Evolutionary conservation across 2,888 invertebrate species (phyloP).

Genomic region (Leistus spinibarbis): DNA sequence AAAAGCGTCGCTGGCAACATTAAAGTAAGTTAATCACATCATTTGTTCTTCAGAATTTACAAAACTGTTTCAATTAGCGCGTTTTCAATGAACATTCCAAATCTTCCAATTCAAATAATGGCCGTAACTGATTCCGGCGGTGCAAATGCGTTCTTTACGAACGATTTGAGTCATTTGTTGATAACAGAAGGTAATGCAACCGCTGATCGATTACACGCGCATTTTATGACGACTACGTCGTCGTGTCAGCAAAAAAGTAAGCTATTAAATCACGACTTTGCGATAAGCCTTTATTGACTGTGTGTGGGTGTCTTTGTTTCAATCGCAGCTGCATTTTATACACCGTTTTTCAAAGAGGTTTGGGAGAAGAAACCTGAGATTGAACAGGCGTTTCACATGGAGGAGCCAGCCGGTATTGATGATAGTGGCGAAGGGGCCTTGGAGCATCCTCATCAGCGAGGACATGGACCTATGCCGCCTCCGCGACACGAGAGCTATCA

Average conservation of each 20-base stretch:
- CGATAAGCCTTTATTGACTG: conserved; percentile 6
- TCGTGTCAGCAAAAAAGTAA: conserved; percentile 86
- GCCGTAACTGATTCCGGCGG: conserved; percentile 91
- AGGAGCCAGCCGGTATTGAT: conserved; percentile 66
- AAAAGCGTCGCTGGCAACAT: conserved; percentile 90
- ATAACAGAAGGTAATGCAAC: conserved; percentile 93
- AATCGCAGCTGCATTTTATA: conserved; percentile 85
- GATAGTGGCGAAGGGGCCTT: conserved; percentile 74
- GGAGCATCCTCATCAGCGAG: conserved; percentile 72
- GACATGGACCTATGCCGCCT: conserved; percentile 64
- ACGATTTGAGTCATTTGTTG: conserved; percentile 85
- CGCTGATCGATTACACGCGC: conserved; percentile 86
- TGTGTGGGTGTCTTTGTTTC: not conserved
- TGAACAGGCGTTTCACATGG: conserved; percentile 89
- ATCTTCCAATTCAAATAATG: conserved; percentile 91
- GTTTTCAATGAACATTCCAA: conserved; percentile 91
- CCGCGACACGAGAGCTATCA: conserved; percentile 81
- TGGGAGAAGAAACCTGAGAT: conserved; percentile 96
- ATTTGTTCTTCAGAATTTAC: conserved; percentile 10
- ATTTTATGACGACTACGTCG: conserved; percentile 89
- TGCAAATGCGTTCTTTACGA: conserved; percentile 88
- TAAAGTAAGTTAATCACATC: conserved; percentile 73
- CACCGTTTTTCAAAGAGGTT: conserved; percentile 94
- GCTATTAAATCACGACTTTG: conserved; percentile 22
- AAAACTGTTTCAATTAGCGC: conserved; percentile 64